Percentiles rank a stretch among this genome's conserved stretches.
Conservation (phyloP, 1,140 invertebrate genomes). For the Frieseomelitta varia region DNA sequence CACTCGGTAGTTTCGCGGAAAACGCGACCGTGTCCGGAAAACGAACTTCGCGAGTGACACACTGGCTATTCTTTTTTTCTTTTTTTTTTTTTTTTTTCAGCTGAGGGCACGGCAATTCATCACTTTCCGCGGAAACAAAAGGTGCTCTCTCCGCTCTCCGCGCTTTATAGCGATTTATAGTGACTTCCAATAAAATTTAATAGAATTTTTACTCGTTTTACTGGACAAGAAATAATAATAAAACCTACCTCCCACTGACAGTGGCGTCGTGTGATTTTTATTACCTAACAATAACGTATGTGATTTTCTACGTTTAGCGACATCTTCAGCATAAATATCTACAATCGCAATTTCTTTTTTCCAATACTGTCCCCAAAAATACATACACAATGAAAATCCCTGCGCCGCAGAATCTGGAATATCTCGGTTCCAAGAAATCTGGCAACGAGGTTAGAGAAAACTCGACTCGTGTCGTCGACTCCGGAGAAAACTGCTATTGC, state of each 20-base stretch:
- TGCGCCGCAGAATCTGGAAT: neutral
- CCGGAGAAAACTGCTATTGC: neutral
- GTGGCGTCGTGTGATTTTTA: no score
- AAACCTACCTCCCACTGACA: no score
- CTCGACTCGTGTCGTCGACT: no score
- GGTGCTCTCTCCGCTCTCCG: neutral
- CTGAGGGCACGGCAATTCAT: constrained; percentile 5
- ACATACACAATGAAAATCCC: no score
- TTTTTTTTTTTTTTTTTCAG: neutral
- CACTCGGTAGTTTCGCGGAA: no score
- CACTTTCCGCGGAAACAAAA: neutral
- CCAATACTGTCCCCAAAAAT: no score
- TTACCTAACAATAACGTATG: no score
- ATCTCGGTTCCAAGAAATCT: neutral
- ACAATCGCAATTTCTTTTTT: no score
- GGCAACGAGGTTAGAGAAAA: neutral
- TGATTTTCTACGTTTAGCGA: no score
- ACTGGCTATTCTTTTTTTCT: no score
- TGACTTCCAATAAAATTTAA: neutral
- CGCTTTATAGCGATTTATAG: neutral
- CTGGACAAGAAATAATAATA: no score
- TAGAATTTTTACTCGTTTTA: neutral
- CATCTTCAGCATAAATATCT: no score
- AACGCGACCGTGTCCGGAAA: neutral
- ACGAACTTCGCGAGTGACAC: neutral